Base-by-base conservation (phyloP, 1,140 invertebrate species). In the Hycleus phaleratus region DNA sequence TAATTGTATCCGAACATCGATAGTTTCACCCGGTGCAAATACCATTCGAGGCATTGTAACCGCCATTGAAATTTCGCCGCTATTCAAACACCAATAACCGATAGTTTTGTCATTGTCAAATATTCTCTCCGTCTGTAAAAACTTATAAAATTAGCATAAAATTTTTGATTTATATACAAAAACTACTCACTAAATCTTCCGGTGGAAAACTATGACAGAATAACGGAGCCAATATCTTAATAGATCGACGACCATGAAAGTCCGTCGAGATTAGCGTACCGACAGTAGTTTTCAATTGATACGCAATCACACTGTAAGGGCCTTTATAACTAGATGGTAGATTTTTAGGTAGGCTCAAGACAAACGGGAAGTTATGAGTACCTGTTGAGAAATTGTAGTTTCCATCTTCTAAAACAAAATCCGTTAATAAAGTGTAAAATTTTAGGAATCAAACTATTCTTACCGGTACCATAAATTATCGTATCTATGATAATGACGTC, bases 341-440 rank as follows among this genome's bases (percentile, higher is more conserved):
- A 49, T 64, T 61, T 26, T 50, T 55, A 38, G 60, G 64, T 39
- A 68, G 56, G 11, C 45, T 55, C 9, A 60, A 25, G n/a, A 38
- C 56, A 56, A 67, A 67, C 24, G 61, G 63, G 44, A 63, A 65
- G 10, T 65, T 58, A 43, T 67, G 63, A 24, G 61, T 61, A 43
- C 66, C 66, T 5, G 44, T 40, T 2, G 58, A 38, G 9, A 67
- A 43, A 26, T 38, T 56, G 10, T 54, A 59, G 32, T 6, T 39
- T 26, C 53, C 58, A 55, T 58, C 47, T 39, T 39, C 38, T 18
- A 18, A 18, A 18, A 18, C 18, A 18, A 18, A 18, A 18, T 18
- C 1, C 18, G 18, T 1, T 18, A 18, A 12, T 12, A 12, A 12
- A 18, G 1, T 18, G 18, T 18, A 18, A 18, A 18, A 1, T 18